phyloP scores from a whole-genome alignment of 2,113 vertebrate genomes.

The Istiophorus platypterus region DNA sequence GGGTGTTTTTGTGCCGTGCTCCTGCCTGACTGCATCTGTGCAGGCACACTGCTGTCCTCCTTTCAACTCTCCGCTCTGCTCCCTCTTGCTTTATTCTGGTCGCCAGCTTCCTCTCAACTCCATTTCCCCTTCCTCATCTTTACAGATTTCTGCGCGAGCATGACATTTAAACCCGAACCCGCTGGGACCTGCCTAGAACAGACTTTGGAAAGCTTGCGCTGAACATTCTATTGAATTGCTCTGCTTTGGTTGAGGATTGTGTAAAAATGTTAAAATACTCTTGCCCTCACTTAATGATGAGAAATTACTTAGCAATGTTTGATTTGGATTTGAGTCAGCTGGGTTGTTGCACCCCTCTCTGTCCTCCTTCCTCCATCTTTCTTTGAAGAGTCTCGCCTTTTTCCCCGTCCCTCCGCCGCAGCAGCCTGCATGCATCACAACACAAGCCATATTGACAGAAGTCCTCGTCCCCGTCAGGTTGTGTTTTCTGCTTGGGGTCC shows the following conservation, averaged over 20 bases:
- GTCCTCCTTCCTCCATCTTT: not conserved
- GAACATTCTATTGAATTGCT: constrained; percentile 64
- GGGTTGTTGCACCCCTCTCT: not conserved
- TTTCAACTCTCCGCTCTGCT: constrained; percentile 28
- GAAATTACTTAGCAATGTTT: constrained; percentile 20
- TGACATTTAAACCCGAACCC: constrained; percentile 67
- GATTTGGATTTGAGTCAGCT: not conserved
- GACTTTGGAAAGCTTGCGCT: constrained; percentile 25
- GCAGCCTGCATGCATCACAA: constrained; percentile 43
- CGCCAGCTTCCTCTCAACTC: constrained; percentile 40
- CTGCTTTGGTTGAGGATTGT: constrained; percentile 55
- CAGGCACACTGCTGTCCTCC: constrained; percentile 29
- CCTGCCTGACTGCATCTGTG: constrained; percentile 38
- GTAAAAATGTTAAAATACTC: constrained; percentile 62
- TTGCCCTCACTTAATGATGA: constrained; percentile 42
- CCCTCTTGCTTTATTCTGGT: constrained; percentile 43
- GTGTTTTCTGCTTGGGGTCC: constrained; percentile 67
- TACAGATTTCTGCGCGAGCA: constrained; percentile 49
- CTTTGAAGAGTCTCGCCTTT: not conserved
- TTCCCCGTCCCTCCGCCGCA: not conserved
- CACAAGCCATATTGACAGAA: constrained; percentile 63
- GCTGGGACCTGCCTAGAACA: constrained; percentile 45
- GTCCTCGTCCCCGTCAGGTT: constrained; percentile 60
- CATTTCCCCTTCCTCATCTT: constrained; percentile 53
- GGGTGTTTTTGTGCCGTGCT: constrained; percentile 52